phyloP scores from a whole-genome alignment of 2,113 vertebrate species.

The Pao palembangensis region DNA sequence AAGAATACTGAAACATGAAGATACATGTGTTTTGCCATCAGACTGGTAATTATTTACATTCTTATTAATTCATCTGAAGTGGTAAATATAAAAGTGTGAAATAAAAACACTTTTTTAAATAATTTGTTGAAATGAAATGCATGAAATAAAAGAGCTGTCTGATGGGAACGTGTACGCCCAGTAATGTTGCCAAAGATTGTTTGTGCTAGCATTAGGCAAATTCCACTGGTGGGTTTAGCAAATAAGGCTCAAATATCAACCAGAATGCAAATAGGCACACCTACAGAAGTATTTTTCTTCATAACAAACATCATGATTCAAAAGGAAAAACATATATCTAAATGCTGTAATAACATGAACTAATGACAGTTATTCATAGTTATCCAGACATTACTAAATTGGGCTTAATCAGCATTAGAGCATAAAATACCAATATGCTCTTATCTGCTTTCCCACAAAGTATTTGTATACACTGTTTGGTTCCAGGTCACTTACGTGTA shows the following conservation, averaged over 20 bases:
- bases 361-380: too few species aligned
- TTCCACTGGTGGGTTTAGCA: constrained; percentile 41
- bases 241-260: constrained; percentile 51
- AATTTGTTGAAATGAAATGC: constrained; percentile 23
- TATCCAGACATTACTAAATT: too few species aligned
- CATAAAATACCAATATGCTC: too few species aligned
- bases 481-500: not conserved
- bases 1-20: too few species aligned
- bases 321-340: not conserved
- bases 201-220: constrained; percentile 51
- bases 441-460: too few species aligned
- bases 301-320: not conserved
- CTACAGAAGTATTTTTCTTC: not conserved
- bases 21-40: too few species aligned
- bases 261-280: constrained; percentile 52
- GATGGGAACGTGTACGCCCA: constrained; percentile 38
- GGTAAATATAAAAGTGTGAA: not conserved
- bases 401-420: too few species aligned
- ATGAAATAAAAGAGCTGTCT: constrained; percentile 13
- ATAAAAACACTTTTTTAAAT: not conserved
- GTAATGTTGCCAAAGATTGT: constrained; percentile 40
- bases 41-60: too few species aligned
- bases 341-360: too few species aligned
- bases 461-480: too few species aligned
- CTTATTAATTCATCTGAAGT: too few species aligned